Evolutionary conservation across 2,797 vertebrate genomes (phyloP).

Genomic region (Liparis tanakae): DNA sequence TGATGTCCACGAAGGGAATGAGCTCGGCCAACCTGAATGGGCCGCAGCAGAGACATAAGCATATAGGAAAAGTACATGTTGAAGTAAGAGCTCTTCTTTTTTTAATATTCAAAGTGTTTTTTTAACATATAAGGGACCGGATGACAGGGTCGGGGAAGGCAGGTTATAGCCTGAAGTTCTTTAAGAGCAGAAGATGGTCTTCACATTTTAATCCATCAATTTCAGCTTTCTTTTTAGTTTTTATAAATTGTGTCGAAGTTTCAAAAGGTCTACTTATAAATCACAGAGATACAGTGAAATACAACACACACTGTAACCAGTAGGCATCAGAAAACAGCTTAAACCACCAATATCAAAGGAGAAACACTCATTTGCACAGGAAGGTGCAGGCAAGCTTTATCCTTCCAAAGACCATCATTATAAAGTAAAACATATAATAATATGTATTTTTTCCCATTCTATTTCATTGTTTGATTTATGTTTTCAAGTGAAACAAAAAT

Average conservation of each 20-base stretch:
- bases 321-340: neutral
- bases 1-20: slow-evolving; percentile 86
- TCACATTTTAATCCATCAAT: neutral
- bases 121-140: neutral
- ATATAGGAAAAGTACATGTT: slow-evolving; percentile 12
- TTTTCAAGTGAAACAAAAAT: neutral
- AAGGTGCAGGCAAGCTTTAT: neutral
- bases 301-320: neutral
- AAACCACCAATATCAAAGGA: neutral
- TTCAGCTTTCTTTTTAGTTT: neutral
- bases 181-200: neutral
- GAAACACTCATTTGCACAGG: neutral
- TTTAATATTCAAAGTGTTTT: neutral
- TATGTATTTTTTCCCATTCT: neutral
- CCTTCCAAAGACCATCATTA: neutral
- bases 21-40: slow-evolving; percentile 86
- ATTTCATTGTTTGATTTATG: neutral
- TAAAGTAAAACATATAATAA: neutral
- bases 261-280: neutral
- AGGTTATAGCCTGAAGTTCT: neutral
- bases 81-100: neutral
- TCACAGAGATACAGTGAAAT: neutral
- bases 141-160: neutral
- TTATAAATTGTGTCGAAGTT: neutral
- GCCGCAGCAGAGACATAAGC: slow-evolving; percentile 34